Conservation (phyloP, 2,113 vertebrate genomes). For the Rhinoderma darwinii region DNA sequence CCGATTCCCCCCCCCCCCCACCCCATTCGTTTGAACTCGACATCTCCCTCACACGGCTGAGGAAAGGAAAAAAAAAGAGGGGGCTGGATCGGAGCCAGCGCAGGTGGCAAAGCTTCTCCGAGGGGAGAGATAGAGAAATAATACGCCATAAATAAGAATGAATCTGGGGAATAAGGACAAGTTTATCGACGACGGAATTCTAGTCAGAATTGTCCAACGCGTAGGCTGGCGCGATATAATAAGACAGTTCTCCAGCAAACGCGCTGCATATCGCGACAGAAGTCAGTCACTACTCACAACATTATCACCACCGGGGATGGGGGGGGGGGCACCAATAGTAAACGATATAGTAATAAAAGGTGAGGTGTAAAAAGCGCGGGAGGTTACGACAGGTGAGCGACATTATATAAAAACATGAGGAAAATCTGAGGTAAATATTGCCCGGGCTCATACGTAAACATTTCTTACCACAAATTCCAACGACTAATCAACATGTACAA, state of each 20-base stretch:
- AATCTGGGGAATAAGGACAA: background rate
- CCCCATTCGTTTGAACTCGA: slow-evolving; percentile 10
- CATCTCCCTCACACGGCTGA: background rate
- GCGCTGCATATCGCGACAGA: no score
- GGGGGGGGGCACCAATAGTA: no score
- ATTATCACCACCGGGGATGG: no score
- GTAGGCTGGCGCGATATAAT: background rate
- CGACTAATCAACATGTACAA: no score
- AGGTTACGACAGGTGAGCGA: background rate
- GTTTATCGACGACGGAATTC: background rate
- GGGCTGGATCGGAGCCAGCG: slow-evolving; percentile 21
- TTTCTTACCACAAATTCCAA: no score
- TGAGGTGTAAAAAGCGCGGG: background rate
- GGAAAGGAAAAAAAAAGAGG: background rate
- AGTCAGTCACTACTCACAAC: no score
- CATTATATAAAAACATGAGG: no score
- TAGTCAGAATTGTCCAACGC: background rate
- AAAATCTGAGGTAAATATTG: background rate
- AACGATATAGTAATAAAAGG: background rate
- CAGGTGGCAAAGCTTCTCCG: slow-evolving; percentile 8
- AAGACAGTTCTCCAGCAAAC: no score
- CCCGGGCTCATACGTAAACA: no score
- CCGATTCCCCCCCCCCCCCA: background rate
- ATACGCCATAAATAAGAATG: background rate
- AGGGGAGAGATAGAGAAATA: slow-evolving; percentile 1